Conservation (phyloP, 1,140 invertebrate species). For the Hypsibius dujardini region DNA sequence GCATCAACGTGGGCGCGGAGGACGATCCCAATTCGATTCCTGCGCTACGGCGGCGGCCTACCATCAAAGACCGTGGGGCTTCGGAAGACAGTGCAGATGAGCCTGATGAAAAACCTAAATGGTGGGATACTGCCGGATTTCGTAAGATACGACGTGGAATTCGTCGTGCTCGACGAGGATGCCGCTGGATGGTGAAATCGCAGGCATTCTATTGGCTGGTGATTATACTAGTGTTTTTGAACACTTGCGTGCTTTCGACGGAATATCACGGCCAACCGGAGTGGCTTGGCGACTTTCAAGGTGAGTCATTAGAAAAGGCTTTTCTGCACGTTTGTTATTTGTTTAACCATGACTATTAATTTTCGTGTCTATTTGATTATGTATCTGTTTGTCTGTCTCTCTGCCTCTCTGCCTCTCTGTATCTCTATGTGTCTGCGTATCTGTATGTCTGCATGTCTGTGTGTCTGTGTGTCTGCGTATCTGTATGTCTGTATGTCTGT, state of each 20-base stretch:
- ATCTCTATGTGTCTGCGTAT: no score
- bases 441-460: no score
- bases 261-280: conserved; percentile 82
- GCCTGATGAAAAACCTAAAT: conserved; percentile 56
- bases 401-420: no score
- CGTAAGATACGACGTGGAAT: conserved; percentile 43
- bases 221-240: conserved; percentile 81
- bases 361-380: no score
- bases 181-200: conserved; percentile 86
- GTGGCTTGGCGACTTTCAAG: conserved; percentile 93
- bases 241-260: conserved; percentile 83
- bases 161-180: conserved; percentile 62
- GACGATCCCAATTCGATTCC: conserved; percentile 31
- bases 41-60: conserved; percentile 56
- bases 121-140: conserved; percentile 45
- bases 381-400: no score
- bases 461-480: no score
- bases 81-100: conserved; percentile 40
- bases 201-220: conserved; percentile 98
- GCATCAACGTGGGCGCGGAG: not conserved
- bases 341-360: no score
- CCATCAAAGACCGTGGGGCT: conserved; percentile 58
- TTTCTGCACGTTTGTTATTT: no score
- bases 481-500: no score
- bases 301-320: no score